Conservation (phyloP, 2,888 invertebrate genomes). For the Agrotis exclamationis region DNA sequence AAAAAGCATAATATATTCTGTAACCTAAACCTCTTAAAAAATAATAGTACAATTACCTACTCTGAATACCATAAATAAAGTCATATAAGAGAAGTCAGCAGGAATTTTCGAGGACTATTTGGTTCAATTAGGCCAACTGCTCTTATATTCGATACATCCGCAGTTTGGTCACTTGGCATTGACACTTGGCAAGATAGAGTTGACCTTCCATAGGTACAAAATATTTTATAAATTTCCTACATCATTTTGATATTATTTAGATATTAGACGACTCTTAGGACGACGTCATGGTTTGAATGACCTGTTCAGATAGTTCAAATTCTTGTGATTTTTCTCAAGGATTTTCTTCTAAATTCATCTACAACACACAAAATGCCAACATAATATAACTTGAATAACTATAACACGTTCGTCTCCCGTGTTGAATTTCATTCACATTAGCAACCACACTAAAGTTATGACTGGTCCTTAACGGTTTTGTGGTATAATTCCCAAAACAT, state of each 20-base stretch:
- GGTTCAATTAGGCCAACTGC: slow-evolving; percentile 52
- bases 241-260: neutral
- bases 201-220: slow-evolving; percentile 23
- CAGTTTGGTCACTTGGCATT: slow-evolving; percentile 25
- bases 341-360: too few relatives aligned
- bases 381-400: too few relatives aligned
- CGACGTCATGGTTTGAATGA: too few relatives aligned
- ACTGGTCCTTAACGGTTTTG: slow-evolving; percentile 15
- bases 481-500: neutral
- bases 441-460: neutral
- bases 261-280: too few relatives aligned
- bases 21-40: neutral
- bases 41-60: slow-evolving; percentile 30
- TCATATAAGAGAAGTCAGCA: neutral
- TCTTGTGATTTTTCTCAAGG: too few relatives aligned
- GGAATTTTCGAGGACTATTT: slow-evolving; percentile 38
- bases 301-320: too few relatives aligned
- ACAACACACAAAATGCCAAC: too few relatives aligned
- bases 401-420: neutral
- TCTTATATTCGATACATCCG: slow-evolving; percentile 57
- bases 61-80: neutral
- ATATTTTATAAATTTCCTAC: neutral
- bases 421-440: neutral
- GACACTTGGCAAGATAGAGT: neutral
- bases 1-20: too few relatives aligned